These are phyloP conservation scores for Danio albolineatus DNA, from an alignment of 2,797 vertebrate species.

Conservation along the genomic window DNA sequence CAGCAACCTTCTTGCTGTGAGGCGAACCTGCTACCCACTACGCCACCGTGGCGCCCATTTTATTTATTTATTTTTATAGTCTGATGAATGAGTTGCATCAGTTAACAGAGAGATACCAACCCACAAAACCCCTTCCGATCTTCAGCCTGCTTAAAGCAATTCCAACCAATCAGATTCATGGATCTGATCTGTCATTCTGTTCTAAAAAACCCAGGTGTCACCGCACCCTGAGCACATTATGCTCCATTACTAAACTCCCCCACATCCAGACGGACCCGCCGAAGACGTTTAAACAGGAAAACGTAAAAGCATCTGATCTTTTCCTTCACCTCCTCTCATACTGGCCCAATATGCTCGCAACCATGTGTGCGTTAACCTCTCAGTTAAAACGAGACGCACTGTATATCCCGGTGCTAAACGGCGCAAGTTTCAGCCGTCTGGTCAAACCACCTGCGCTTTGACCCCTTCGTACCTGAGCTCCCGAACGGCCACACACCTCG, in stretches of 20 bases:
- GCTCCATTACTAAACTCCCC: slow-evolving; percentile 45
- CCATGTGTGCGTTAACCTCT: slow-evolving; percentile 8
- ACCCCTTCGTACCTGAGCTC: slow-evolving; percentile 4
- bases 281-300: slow-evolving; percentile 55
- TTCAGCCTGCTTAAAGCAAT: not conserved
- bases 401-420: slow-evolving; percentile 50
- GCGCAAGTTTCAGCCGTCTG: slow-evolving; percentile 24
- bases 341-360: slow-evolving; percentile 30
- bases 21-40: too few relatives aligned
- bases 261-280: too few relatives aligned
- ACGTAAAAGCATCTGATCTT: slow-evolving; percentile 49
- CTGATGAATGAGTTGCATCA: too few relatives aligned
- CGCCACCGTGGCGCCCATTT: too few relatives aligned
- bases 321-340: slow-evolving; percentile 36
- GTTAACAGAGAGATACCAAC: not conserved
- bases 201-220: slow-evolving; percentile 5
- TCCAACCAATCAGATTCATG: not conserved
- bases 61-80: too few relatives aligned
- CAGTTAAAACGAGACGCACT: slow-evolving; percentile 36
- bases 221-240: not conserved
- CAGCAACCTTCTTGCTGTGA: too few relatives aligned
- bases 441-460: slow-evolving; percentile 19
- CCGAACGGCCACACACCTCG: slow-evolving; percentile 35
- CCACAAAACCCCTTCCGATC: not conserved
- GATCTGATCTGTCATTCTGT: not conserved